Base-by-base conservation (phyloP, 2,797 vertebrate genomes). In the Atherinosoma microstoma region DNA sequence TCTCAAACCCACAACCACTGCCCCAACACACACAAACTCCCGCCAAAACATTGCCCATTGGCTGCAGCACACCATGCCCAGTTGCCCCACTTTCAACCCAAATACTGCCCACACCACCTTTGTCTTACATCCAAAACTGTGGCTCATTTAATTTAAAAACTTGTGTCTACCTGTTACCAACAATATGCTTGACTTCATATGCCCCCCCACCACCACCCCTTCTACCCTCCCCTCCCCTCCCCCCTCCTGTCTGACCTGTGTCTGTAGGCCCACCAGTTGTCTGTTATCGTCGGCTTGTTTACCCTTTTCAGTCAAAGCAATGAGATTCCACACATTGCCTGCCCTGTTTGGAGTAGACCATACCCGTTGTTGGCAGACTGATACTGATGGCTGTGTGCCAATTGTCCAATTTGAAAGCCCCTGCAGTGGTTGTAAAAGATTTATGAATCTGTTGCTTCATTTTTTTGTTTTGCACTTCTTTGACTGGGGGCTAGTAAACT, bases 261-360 rank as follows among this genome's bases (percentile, higher is more conserved):
- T 84, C 80, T 84, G 68, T 69, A 38, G 27, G n/a, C 70, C 72
- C 70, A 70, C 58, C 58, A 15, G 83, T 83, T 91, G 76, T 87
- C 75, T 85, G 77, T 86, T 66, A 78, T 45, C 65, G 5, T 45
- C 8, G 13, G 73, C 62, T 71, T 92, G 91, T 93, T 94, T 93
- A 90, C 82, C 66, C 58, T 88, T 89, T 90, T 85, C 88, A 86
- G 70, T 90, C 62, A 86, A 93, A 89, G 85, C 80, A 64, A 32
- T 16, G 58, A 79, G 83, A 91, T 93, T 92, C 87, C 87, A 86
- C 80, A 79, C 86, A 89, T 89, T 79, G 79, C 70, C 64, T 79
- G 60, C 42, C 34, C 76, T 64, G 70, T 84, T 83, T 75, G 58
- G 73, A 64, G 49, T 75, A 69, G 60, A 45, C 45, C 11, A 8